These are phyloP conservation scores for Sebastes iracundus DNA, from an alignment of 2,797 vertebrate species.

Conservation along the genomic window DNA sequence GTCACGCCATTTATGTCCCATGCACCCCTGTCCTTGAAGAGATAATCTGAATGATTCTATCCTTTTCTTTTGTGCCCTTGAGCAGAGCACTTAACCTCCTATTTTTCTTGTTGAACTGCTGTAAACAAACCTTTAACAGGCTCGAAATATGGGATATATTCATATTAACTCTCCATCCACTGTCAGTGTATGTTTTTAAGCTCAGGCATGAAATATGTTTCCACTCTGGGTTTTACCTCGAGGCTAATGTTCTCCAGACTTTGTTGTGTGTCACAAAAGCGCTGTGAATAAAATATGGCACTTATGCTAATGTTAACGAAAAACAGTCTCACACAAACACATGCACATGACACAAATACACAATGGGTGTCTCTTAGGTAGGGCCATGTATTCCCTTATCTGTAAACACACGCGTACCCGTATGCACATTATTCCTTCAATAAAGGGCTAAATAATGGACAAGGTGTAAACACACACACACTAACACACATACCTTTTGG, in stretches of 20 bases:
- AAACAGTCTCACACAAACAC: background rate
- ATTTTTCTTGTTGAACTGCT: background rate
- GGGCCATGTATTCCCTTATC: background rate
- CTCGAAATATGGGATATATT: background rate
- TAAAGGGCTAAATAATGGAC: constrained; percentile 23
- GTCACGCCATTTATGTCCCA: background rate
- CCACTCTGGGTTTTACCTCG: background rate
- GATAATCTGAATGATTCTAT: background rate
- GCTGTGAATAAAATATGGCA: constrained; percentile 13
- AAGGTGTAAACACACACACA: constrained; percentile 2
- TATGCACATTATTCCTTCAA: constrained; percentile 20
- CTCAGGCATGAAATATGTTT: background rate
- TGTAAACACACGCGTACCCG: background rate
- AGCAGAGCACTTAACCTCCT: background rate
- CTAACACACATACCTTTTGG: background rate
- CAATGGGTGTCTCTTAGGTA: background rate
- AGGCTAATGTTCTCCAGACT: background rate
- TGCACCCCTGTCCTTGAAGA: background rate
- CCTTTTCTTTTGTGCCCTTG: background rate
- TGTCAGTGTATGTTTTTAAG: background rate
- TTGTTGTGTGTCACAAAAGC: constrained; percentile 16
- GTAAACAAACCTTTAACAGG: background rate
- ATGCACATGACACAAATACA: background rate
- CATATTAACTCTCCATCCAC: background rate
- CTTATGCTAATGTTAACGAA: background rate